Evolutionary conservation across 2,113 vertebrate genomes (phyloP), one percentile per base, ranked within the genome.

Genomic region (Cryptomyrus ogoouensis): DNA sequence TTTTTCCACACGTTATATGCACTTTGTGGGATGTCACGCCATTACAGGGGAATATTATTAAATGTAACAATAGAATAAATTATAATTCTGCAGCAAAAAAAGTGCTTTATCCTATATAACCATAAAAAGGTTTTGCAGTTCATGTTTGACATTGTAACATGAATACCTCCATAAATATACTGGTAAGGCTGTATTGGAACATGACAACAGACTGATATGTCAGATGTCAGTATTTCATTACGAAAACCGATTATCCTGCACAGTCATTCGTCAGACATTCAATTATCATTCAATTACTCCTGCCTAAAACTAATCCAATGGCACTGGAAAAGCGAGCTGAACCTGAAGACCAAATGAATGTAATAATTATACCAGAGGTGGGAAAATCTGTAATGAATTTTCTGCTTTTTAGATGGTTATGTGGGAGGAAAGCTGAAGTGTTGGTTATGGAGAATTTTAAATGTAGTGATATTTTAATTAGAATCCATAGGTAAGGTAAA

Each of bases 181-280:
- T 12, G 7, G 47, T 19, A 39, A 87, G 12, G 8, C 24, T 27
- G 12, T 9, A 15, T 31, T 21, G 85, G 50, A 56, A 53, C 27
- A 52, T 87, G 35, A 42, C 47, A 17, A 27, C 77, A 21, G 24
- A 49, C n/a, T 89, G 74, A 42, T 42, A 39, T 84, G 86, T 91
- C 88, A 88, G 70, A 52, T 77, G 24, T 84, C 50, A 62, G 15
- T 15, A 66, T 91, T 88, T 88, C 24, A 91, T 89, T 88, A 90
- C 27, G 62, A 74, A 91, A 91, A 88, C 42, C 31, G 87, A 91
- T 91, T 88, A 88, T 90, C 53, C 89, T 44, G 83, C 84, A 91
- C 88, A 89, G 85, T 53, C 53, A 85, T 24, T 74, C 46, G 39
- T 85, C 74, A 91, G 66, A 58, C 86, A 88, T 90, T 70, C 80